Percentiles rank a stretch among this genome's conserved stretches.
phyloP scores from a whole-genome alignment of 2,888 invertebrate genomes.

The Trachelus iudaicus region DNA sequence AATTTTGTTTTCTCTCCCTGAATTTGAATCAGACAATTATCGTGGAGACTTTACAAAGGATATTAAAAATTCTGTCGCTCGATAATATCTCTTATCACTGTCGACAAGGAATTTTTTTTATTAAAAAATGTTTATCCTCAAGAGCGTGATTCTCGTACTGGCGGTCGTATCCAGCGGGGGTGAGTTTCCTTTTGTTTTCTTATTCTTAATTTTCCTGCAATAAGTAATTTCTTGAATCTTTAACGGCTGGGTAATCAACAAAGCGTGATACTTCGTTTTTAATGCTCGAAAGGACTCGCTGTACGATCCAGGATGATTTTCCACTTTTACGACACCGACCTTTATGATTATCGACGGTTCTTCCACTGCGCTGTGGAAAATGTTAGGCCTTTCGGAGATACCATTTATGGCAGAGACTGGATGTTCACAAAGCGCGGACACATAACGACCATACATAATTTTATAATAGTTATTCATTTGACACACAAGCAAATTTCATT shows the following conservation, averaged over 20 bases:
- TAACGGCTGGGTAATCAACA: background rate
- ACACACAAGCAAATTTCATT: background rate
- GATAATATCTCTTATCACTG: background rate
- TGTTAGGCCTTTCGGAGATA: background rate
- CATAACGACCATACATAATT: background rate
- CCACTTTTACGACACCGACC: background rate
- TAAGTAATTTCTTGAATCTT: background rate
- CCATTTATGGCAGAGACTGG: background rate
- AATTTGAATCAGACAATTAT: background rate
- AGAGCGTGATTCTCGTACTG: constrained; percentile 46
- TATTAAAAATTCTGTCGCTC: background rate
- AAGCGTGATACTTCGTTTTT: background rate
- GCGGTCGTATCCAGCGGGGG: constrained; percentile 50
- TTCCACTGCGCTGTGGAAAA: background rate
- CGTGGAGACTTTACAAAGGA: background rate
- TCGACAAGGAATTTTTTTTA: background rate
- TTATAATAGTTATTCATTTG: background rate
- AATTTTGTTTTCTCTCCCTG: background rate
- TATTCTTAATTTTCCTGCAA: background rate
- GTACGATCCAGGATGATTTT: background rate
- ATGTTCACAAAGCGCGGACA: background rate
- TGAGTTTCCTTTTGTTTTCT: constrained; percentile 38
- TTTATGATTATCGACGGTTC: background rate
- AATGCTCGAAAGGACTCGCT: background rate
- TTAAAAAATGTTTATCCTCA: constrained; percentile 46